Evolutionary conservation across 92 coral and sea anemone genomes (phyloP), one percentile per base, ranked within the genome.

Genomic region (Porites rus): DNA sequence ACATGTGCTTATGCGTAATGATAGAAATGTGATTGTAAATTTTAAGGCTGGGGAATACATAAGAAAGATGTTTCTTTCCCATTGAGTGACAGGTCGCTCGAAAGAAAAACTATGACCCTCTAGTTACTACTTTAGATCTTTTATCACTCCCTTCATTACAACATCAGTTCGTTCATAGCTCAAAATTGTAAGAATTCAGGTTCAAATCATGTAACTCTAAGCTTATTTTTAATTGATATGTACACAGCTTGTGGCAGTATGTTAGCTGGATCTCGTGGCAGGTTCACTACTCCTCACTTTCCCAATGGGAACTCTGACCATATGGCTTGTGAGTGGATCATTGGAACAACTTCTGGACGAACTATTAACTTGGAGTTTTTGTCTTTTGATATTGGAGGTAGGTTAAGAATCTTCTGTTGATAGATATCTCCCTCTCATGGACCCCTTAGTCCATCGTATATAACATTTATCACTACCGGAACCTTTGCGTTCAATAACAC

Each of bases 211-310:
- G 61, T 56, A 56, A 56, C 61, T 9, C 60, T 56, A 3, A 54
- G 2, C 12, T 9, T 9, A 10, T 10, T 54, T 43, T n/a, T 18
- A 5, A n/a, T 18, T 60, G 64, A 2, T 13, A 28, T 1, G 12
- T 62, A 75, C 51, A 76, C 81, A 94, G 98, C 93, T 60, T 94
- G 98, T 82, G 92, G 98, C 53, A 83, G 93, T 3, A 51, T 21
- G 14, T 67, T 85, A 10, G 80, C 51, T 10, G 98, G 92, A 52
- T 85, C 86, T 10, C 92, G 88, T 24, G 96, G 98, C 7, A 51
- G 73, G 51, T 80, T 94, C 61, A 56, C 82, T 1, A 84, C 98
- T 6, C 98, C 98, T 1, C 64, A 88, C 53, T 94, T 64, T 66
- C 98, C 96, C 2, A 74, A 53, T 10, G 61, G 69, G 16, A 90